Evolutionary conservation across 2,113 vertebrate genomes (phyloP), one percentile per base, ranked within the genome.

Genomic region (Corapipo altera): DNA sequence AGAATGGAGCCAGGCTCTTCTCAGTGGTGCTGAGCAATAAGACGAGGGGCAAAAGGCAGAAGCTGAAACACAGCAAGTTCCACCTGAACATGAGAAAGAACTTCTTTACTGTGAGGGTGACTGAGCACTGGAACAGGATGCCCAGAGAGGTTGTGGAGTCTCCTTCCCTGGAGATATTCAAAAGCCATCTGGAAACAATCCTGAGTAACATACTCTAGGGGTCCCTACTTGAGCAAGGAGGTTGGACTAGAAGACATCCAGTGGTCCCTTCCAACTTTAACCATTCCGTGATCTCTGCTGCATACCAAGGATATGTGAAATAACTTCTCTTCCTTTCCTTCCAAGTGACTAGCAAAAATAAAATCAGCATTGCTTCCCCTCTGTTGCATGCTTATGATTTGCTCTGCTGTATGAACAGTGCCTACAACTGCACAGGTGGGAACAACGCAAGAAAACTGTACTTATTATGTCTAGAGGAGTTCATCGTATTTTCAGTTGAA

Each of bases 401-500:
- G 11, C 18, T 59, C 41, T 87, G 55, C 24, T 51, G 16, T 32
- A 22, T 71, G 55, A 76, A 43, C 17, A 15, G 33, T 39, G 23
- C 26, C 33, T 84, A 18, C 66, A 62, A 12, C 35, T 10, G 7
- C 65, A 39, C 16, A 46, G 37, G 24, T 88, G 24, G 62, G 21
- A 93, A 30, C 24, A 58, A n/a, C 0, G 10, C n/a, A 55, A 80
- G 55, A 87, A 89, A 77, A 83, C 37, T n/a, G 8, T 32, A 61
- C 64, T 75, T 37, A 15, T 4, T 26, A 1, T 17, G 13, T 55
- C 64, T 85, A 19, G 54, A 92, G 41, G 43, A 43, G 20, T 27
- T 69, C 39, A 30, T 30, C 0, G 0, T 37, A 27, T 90, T 75
- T 49, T 23, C 76, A 72, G 5, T 3, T n/a, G 51, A 5, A 11